phyloP scores from a whole-genome alignment of 2,113 vertebrate genomes.

The Gymnobelideus leadbeateri region DNA sequence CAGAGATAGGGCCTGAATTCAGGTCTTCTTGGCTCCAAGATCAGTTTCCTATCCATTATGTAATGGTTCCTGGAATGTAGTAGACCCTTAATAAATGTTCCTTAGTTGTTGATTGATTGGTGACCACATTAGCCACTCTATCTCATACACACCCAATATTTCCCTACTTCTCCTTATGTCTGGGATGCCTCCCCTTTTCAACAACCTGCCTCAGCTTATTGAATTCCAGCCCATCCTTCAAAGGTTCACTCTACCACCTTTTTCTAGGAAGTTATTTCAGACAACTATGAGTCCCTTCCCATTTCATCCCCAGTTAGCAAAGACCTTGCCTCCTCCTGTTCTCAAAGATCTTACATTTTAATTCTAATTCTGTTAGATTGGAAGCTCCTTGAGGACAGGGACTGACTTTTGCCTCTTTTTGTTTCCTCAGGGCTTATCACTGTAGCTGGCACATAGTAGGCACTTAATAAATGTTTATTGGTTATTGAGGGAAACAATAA shows the following conservation, averaged over 20 bases:
- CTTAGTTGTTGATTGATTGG: neutral
- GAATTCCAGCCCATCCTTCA: neutral
- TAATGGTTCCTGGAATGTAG: neutral
- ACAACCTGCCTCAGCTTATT: neutral
- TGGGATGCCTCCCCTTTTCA: neutral
- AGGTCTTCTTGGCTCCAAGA: neutral
- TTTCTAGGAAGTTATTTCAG: neutral
- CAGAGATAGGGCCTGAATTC: neutral
- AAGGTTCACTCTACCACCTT: neutral
- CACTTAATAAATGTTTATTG: too few relatives aligned
- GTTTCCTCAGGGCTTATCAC: too few relatives aligned
- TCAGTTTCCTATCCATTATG: neutral
- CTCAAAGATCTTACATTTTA: neutral
- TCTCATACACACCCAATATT: neutral
- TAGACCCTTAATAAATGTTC: neutral
- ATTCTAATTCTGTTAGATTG: neutral
- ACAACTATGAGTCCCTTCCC: neutral
- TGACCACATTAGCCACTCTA: neutral
- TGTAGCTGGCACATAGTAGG: too few relatives aligned
- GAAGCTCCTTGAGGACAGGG: neutral
- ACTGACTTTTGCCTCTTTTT: too few relatives aligned
- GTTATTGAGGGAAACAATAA: too few relatives aligned
- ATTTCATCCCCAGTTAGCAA: neutral
- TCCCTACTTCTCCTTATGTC: neutral
- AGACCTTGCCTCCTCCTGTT: neutral